phyloP scores from a whole-genome alignment of 2,113 vertebrate species.

The Malaclemys terrapin region DNA sequence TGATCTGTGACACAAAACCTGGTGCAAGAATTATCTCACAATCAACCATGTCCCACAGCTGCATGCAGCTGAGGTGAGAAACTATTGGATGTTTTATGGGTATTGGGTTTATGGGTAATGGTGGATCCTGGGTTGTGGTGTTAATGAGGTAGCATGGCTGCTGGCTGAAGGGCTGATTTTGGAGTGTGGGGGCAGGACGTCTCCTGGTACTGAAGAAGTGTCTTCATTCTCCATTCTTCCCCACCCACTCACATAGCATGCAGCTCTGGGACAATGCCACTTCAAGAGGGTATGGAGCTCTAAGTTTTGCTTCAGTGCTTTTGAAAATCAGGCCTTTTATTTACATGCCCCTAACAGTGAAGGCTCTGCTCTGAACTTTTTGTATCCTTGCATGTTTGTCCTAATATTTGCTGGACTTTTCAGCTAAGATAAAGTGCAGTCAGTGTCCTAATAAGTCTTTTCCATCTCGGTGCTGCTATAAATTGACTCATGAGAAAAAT shows the following conservation, averaged over 20 bases:
- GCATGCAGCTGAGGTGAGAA: background rate
- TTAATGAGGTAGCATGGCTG: background rate
- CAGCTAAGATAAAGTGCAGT: background rate
- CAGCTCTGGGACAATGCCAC: background rate
- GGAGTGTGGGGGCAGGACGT: background rate
- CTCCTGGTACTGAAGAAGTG: background rate
- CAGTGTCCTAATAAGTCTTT: background rate
- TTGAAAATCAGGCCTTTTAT: background rate
- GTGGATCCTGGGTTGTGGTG: background rate
- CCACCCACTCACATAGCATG: background rate
- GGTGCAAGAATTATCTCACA: background rate
- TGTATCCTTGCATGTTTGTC: background rate
- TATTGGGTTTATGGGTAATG: background rate
- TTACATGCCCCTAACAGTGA: background rate
- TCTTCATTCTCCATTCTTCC: background rate
- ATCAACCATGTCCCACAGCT: background rate
- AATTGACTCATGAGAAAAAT: conserved; percentile 1
- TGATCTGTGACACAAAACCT: background rate
- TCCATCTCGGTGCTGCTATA: background rate
- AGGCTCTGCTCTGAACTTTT: background rate
- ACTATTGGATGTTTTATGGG: background rate
- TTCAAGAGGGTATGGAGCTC: background rate
- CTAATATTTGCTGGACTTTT: background rate
- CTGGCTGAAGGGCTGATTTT: background rate
- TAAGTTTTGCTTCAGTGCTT: background rate